These are phyloP conservation scores for Subacronicta megacephala DNA, from an alignment of 2,888 invertebrate genomes.

Conservation along the genomic window DNA sequence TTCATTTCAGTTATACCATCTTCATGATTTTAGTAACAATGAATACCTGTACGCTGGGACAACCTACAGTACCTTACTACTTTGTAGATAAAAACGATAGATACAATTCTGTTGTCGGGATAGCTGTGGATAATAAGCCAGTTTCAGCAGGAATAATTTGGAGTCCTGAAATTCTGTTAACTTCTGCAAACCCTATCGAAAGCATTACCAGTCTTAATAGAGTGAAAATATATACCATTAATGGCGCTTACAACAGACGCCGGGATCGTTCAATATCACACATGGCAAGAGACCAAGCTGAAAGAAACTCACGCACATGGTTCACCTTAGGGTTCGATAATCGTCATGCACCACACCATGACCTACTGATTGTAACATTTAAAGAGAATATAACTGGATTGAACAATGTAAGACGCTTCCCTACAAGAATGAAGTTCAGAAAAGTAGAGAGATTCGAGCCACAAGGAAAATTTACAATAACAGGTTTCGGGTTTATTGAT, in stretches of 20 bases:
- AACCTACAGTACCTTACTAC: neutral
- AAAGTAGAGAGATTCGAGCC: too few relatives aligned
- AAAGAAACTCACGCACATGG: neutral
- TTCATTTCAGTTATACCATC: too few relatives aligned
- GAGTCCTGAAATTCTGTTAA: neutral
- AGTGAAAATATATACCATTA: neutral
- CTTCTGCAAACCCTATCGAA: conserved; percentile 1
- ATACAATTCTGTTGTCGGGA: neutral
- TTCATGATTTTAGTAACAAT: too few relatives aligned
- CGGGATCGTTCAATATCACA: neutral
- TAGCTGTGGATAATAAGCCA: conserved; percentile 1
- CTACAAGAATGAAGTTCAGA: neutral
- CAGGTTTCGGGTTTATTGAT: too few relatives aligned
- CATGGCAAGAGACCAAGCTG: neutral
- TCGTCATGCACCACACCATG: neutral
- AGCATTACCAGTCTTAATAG: neutral
- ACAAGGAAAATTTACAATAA: too few relatives aligned
- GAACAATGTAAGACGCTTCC: neutral
- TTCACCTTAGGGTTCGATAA: neutral
- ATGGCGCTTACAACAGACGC: neutral
- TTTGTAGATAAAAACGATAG: neutral
- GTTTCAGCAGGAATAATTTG: neutral
- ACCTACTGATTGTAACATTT: neutral
- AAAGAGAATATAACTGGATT: neutral
- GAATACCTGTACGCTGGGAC: too few relatives aligned